Evolutionary conservation across 2,113 vertebrate species (phyloP).

Genomic region (Callocephalon fimbriatum): DNA sequence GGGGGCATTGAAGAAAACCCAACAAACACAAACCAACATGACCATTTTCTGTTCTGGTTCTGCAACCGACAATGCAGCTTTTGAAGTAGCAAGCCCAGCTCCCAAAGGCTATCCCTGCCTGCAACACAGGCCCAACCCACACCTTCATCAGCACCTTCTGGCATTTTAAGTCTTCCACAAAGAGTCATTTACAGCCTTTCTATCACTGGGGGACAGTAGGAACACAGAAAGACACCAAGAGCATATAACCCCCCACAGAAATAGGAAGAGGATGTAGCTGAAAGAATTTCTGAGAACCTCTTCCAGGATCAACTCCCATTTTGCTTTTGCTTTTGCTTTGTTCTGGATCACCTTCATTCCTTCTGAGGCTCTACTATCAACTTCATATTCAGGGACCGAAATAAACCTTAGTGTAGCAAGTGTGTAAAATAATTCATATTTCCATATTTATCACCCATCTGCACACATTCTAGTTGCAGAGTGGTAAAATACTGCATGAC

Average conservation of each 20-base stretch:
- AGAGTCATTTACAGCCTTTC: neutral
- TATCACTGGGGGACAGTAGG: neutral
- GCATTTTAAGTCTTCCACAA: neutral
- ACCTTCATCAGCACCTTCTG: neutral
- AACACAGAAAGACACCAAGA: neutral
- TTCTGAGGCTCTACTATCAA: neutral
- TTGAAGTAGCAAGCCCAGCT: neutral
- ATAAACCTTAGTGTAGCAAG: neutral
- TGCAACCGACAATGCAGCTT: neutral
- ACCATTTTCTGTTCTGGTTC: neutral
- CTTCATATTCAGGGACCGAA: neutral
- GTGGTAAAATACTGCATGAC: neutral
- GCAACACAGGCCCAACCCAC: neutral
- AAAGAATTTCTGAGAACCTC: neutral
- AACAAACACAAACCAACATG: neutral
- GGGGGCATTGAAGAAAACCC: neutral
- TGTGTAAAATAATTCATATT: neutral
- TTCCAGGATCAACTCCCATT: neutral
- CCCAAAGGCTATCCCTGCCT: neutral
- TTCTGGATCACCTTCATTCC: neutral
- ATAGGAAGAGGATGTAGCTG: neutral
- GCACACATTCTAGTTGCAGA: neutral
- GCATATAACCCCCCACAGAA: fast-evolving
- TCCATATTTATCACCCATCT: neutral
- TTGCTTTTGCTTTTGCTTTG: neutral